Conservation (phyloP, 2,797 vertebrate genomes). For the Artibeus lituratus region DNA sequence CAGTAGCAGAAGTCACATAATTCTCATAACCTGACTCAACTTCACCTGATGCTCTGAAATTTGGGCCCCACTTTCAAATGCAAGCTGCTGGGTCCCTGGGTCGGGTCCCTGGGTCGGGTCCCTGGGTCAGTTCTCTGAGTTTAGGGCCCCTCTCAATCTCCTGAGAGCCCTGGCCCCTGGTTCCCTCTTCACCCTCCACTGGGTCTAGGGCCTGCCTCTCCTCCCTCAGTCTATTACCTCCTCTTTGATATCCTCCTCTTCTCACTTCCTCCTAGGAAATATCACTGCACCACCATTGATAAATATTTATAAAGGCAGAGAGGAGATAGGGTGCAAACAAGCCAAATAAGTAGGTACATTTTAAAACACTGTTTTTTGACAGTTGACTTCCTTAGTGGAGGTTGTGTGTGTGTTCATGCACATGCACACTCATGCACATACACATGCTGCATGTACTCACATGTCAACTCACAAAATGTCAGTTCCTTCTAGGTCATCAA, state of each 20-base stretch:
- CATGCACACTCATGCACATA: no score
- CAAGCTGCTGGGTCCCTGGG: background rate
- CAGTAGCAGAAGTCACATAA: background rate
- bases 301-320: constrained; percentile 68
- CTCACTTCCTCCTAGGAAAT: constrained; percentile 56
- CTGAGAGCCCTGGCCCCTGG: no score
- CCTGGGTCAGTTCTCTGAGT: background rate
- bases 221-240: constrained; percentile 21
- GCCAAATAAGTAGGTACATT: constrained; percentile 57
- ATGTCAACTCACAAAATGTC: background rate
- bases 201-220: background rate
- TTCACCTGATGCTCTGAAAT: background rate
- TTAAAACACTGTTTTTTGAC: constrained; percentile 49
- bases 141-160: background rate
- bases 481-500: background rate
- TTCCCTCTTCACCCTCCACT: accelerated
- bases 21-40: background rate
- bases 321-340: constrained; percentile 45
- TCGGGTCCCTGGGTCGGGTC: no score
- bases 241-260: background rate
- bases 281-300: constrained; percentile 52
- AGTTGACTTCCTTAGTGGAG: background rate
- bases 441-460: background rate
- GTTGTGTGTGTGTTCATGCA: accelerated
- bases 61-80: background rate